Conservation (phyloP, 2,888 invertebrate species). For the Acleris laterana region DNA sequence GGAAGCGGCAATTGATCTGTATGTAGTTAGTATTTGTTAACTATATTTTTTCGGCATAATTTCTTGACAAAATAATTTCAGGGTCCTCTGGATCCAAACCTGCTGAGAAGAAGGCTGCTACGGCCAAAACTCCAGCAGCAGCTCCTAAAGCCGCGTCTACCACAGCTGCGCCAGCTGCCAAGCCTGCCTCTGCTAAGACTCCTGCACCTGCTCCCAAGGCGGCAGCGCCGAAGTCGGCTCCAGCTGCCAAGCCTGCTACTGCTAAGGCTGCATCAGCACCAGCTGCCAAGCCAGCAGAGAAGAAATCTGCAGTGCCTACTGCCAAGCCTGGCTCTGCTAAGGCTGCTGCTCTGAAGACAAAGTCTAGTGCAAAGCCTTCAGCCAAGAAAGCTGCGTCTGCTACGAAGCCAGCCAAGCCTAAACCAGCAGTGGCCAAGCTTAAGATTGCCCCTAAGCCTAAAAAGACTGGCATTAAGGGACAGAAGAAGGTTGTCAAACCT, state of each 20-base stretch:
- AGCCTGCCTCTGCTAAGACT: conserved; percentile 66
- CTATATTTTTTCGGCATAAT: background rate
- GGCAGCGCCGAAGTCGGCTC: conserved; percentile 72
- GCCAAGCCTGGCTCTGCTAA: conserved; percentile 83
- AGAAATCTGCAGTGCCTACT: conserved; percentile 68
- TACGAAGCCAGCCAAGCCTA: conserved; percentile 75
- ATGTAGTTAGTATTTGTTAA: too few relatives aligned
- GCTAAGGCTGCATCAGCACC: conserved; percentile 74
- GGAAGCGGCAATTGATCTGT: too few relatives aligned
- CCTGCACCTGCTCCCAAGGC: conserved; percentile 70
- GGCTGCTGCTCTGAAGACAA: conserved; percentile 77
- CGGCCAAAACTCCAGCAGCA: conserved; percentile 75
- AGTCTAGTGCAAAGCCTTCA: conserved; percentile 80
- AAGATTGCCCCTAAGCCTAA: conserved; percentile 83
- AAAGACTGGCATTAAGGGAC: conserved; percentile 83
- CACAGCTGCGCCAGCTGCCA: conserved; percentile 68
- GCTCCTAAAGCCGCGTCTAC: conserved; percentile 75
- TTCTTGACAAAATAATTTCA: conserved; percentile 40
- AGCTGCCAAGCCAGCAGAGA: conserved; percentile 68
- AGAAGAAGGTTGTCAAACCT: conserved; percentile 80
- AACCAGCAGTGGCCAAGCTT: conserved; percentile 78
- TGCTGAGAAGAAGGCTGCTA: conserved; percentile 74
- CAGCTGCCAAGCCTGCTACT: conserved; percentile 77
- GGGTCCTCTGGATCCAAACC: conserved; percentile 74
- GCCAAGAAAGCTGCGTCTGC: conserved; percentile 80